A percentile compares a stretch with the other conserved stretches of the same genome.
Evolutionary conservation across 2,888 invertebrate species (phyloP).

Genomic region (Nesidiocoris tenuis): DNA sequence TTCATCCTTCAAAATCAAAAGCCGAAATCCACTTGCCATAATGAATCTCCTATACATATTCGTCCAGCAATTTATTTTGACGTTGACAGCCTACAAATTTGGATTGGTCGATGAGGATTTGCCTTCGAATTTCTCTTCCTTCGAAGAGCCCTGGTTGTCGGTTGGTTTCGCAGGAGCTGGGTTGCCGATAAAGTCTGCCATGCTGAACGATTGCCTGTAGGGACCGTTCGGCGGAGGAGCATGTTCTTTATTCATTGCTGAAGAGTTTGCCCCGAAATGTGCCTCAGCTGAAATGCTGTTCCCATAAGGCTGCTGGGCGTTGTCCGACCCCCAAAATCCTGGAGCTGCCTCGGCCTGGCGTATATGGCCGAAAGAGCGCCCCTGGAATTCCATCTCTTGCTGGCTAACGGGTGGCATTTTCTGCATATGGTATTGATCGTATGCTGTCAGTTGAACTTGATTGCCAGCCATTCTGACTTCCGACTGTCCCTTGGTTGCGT

Average conservation of each 20-base stretch:
- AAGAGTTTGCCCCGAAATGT: not conserved
- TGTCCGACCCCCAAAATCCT: constrained; percentile 1
- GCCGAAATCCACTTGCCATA: too few relatives aligned
- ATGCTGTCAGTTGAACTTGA: not conserved
- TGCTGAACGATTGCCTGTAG: constrained; percentile 19
- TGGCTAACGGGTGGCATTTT: not conserved
- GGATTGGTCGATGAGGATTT: too few relatives aligned
- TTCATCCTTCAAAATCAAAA: too few relatives aligned
- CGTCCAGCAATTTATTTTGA: too few relatives aligned
- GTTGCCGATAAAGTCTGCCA: constrained; percentile 8
- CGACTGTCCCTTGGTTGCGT: not conserved
- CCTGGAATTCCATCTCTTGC: not conserved
- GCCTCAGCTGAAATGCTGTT: not conserved
- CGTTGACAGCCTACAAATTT: too few relatives aligned
- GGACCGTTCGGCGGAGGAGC: not conserved
- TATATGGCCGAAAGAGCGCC: not conserved
- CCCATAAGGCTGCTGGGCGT: not conserved
- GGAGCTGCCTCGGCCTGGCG: not conserved
- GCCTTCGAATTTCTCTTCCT: not conserved
- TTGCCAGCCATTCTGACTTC: not conserved
- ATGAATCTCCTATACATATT: too few relatives aligned
- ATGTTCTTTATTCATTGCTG: not conserved
- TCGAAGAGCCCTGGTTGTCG: too few relatives aligned
- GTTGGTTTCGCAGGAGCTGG: too few relatives aligned
- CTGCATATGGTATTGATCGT: constrained; percentile 7